Conservation (phyloP, 2,797 vertebrate species). For the Uromys caudimaculatus region DNA sequence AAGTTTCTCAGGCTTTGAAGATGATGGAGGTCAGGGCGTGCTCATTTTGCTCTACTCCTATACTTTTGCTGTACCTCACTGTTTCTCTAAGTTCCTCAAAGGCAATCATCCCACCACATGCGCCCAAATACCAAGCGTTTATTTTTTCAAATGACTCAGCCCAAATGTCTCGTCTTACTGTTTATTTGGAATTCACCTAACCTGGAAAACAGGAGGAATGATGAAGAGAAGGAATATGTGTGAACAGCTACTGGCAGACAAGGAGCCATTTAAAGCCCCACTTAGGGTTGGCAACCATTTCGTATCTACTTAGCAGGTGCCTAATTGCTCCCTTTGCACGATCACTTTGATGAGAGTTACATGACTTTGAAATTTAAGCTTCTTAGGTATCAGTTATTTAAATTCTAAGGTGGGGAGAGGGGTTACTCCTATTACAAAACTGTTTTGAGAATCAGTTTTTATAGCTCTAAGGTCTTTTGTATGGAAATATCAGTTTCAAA, state of each 20-base stretch:
- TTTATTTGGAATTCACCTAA: background rate
- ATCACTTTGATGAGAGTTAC: slow-evolving; percentile 51
- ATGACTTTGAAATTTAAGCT: slow-evolving; percentile 48
- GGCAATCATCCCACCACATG: background rate
- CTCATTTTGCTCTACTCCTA: background rate
- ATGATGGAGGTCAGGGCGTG: background rate
- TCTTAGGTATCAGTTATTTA: slow-evolving; percentile 9
- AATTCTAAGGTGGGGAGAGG: background rate
- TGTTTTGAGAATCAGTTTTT: background rate
- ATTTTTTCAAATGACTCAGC: slow-evolving; percentile 3
- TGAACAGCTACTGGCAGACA: background rate
- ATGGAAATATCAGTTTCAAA: slow-evolving; percentile 29
- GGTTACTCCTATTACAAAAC: slow-evolving; percentile 3
- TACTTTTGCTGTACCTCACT: background rate
- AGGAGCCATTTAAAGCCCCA: slow-evolving; percentile 50
- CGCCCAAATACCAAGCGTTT: background rate
- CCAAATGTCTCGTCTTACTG: background rate
- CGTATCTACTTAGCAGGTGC: slow-evolving; percentile 30
- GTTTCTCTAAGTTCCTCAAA: background rate
- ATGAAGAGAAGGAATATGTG: background rate
- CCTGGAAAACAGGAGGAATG: background rate
- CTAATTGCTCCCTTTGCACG: slow-evolving; percentile 25
- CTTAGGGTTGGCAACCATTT: background rate
- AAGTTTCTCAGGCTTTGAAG: background rate
- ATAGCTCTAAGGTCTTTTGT: slow-evolving; percentile 22